These are phyloP conservation scores for Lepilemur ruficaudatus DNA, from an alignment of 2,797 vertebrate genomes.

Conservation along the genomic window DNA sequence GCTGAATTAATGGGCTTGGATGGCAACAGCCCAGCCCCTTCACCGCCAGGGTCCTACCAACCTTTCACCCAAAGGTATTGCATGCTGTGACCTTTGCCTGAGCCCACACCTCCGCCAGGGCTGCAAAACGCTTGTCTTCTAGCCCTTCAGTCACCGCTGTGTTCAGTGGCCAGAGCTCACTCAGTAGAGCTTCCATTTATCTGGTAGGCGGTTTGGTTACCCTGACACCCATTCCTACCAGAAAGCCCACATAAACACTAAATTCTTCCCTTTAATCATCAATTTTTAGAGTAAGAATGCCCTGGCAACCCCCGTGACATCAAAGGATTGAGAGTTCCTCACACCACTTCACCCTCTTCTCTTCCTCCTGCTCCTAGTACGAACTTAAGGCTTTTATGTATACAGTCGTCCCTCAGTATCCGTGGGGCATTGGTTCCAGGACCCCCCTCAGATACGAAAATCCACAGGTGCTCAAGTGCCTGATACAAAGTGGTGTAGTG, in stretches of 20 bases:
- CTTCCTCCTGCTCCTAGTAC: rapidly evolving
- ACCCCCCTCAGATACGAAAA: background rate
- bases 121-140: background rate
- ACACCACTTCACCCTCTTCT: background rate
- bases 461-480: background rate
- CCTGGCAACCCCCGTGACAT: background rate
- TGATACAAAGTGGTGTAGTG: no score
- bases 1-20: rapidly evolving
- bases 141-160: rapidly evolving
- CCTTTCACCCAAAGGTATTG: background rate
- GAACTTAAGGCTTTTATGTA: rapidly evolving
- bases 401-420: background rate
- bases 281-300: no score
- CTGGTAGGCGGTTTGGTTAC: background rate
- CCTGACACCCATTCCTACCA: background rate
- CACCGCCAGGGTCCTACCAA: rapidly evolving
- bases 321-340: no score
- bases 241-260: background rate
- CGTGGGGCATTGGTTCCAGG: background rate
- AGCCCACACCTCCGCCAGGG: background rate
- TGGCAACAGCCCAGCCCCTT: no score
- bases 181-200: background rate
- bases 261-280: background rate
- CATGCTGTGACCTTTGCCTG: rapidly evolving
- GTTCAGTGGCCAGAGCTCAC: background rate